Evolutionary conservation across 2,888 invertebrate species (phyloP).

Genomic region (Chaitophorus viminalis): DNA sequence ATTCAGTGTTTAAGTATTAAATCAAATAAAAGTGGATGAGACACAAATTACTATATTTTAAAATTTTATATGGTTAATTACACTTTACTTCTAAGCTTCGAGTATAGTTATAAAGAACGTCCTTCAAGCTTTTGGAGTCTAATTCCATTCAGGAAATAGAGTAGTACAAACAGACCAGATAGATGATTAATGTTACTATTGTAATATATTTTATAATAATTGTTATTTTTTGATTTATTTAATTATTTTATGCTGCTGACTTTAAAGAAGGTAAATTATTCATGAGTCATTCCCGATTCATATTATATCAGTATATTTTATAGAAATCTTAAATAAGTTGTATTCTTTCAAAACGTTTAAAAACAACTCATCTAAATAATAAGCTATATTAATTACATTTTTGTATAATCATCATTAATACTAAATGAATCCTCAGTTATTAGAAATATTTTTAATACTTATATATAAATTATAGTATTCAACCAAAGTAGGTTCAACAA

Average conservation of each 20-base stretch:
- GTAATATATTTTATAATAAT: slow-evolving; percentile 5
- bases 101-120: not conserved
- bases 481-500: no score
- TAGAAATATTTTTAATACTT: no score
- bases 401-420: no score
- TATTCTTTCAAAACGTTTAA: no score
- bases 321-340: no score
- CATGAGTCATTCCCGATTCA: not conserved
- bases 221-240: slow-evolving; percentile 38
- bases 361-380: no score
- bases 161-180: not conserved
- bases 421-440: no score
- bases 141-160: slow-evolving; percentile 5
- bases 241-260: not conserved
- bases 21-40: slow-evolving; percentile 1
- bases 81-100: not conserved
- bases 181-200: not conserved
- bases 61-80: not conserved
- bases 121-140: not conserved
- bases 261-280: not conserved
- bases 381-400: no score
- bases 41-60: not conserved
- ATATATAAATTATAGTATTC: no score
- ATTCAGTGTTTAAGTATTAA: not conserved
- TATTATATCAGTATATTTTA: not conserved